Evolutionary conservation across 1,140 invertebrate species (phyloP).

Genomic region (Plectrocnemia conspersa): DNA sequence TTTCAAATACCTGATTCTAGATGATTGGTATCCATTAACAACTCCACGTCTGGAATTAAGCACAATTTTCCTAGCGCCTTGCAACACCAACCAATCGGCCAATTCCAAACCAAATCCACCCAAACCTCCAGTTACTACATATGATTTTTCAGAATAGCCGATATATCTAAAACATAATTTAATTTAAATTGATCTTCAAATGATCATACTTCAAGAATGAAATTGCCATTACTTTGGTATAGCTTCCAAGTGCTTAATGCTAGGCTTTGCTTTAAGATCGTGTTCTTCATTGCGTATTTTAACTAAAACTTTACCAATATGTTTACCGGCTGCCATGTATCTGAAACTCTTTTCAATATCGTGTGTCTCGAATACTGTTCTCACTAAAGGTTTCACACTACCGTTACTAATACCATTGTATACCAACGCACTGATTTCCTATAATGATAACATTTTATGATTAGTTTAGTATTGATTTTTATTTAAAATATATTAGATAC

Average conservation of each 20-base stretch:
- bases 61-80: slow-evolving; percentile 74
- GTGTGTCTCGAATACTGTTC: slow-evolving; percentile 56
- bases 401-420: slow-evolving; percentile 61
- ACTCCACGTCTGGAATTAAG: slow-evolving; percentile 76
- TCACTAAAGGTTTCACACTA: slow-evolving; percentile 59
- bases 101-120: slow-evolving; percentile 91
- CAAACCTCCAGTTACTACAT: slow-evolving; percentile 68
- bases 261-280: slow-evolving; percentile 38
- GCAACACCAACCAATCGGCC: slow-evolving; percentile 76
- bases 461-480: not conserved
- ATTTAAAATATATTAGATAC: slow-evolving; percentile 19
- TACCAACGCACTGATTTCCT: slow-evolving; percentile 52
- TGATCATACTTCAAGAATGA: not conserved
- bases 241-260: slow-evolving; percentile 42
- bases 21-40: slow-evolving; percentile 73
- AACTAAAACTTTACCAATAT: slow-evolving; percentile 81
- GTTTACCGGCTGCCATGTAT: slow-evolving; percentile 79
- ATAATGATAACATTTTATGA: not conserved
- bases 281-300: slow-evolving; percentile 59
- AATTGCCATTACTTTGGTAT: slow-evolving; percentile 45
- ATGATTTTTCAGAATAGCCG: slow-evolving; percentile 48
- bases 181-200: not conserved
- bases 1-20: slow-evolving; percentile 53
- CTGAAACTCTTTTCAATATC: slow-evolving; percentile 65
- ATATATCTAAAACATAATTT: slow-evolving; percentile 37